Percentiles rank a stretch among this genome's conserved stretches.
Evolutionary conservation across 2,888 invertebrate species (phyloP).

Genomic region (Aphodius sticticus): DNA sequence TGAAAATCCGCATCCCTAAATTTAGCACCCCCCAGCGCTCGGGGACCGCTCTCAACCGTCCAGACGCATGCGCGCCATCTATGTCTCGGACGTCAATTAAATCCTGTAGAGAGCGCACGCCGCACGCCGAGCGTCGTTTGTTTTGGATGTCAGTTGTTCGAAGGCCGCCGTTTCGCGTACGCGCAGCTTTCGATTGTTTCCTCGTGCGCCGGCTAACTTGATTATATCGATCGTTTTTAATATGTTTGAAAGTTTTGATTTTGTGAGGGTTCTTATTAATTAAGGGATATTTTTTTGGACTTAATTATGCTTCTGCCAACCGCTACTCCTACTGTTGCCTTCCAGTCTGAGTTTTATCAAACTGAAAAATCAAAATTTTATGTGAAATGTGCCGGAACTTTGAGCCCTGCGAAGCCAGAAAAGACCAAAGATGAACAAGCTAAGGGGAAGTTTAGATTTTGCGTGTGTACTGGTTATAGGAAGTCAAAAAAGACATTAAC

Average conservation of each 20-base stretch:
- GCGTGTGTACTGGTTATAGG: conserved; percentile 59
- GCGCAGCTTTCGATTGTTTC: not conserved
- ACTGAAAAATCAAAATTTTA: conserved; percentile 55
- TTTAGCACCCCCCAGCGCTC: not conserved
- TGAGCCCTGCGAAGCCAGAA: conserved; percentile 43
- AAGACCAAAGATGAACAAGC: not conserved
- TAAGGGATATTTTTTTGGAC: not conserved
- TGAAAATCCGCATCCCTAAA: not conserved
- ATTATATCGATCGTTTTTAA: conserved; percentile 12
- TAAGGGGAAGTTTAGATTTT: conserved; percentile 54
- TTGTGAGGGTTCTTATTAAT: not conserved
- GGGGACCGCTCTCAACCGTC: not conserved
- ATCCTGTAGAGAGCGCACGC: not conserved
- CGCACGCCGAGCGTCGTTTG: not conserved
- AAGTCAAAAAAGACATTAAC: conserved; percentile 62
- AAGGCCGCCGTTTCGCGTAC: not conserved
- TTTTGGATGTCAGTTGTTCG: not conserved
- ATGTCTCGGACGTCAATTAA: not conserved
- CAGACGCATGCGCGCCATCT: not conserved
- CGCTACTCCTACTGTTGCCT: conserved; percentile 51
- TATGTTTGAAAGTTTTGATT: not conserved
- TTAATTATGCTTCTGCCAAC: conserved; percentile 54
- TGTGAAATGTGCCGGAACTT: conserved; percentile 49
- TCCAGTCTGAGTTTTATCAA: conserved; percentile 54
- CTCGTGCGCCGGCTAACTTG: conserved; percentile 13